Conservation (phyloP, 2,797 vertebrate genomes). For the Crocodylus rhombifer region DNA sequence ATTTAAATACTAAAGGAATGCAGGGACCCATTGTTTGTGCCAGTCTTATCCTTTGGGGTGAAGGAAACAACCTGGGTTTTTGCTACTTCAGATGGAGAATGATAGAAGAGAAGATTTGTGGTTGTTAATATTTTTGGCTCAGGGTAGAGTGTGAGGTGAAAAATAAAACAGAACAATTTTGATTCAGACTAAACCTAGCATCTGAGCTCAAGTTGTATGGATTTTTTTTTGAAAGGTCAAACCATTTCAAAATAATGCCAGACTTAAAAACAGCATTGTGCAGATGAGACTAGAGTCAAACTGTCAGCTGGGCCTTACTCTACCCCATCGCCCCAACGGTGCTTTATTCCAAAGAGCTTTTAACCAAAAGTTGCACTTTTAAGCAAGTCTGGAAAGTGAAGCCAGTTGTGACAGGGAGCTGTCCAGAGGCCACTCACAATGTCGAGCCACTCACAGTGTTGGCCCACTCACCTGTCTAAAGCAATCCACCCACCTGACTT, state of each 20-base stretch:
- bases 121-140: too few species aligned
- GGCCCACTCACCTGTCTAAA: too few species aligned
- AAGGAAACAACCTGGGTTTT: background rate
- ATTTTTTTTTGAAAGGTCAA: background rate
- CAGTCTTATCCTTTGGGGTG: too few species aligned
- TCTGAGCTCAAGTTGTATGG: background rate
- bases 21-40: background rate
- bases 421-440: too few species aligned
- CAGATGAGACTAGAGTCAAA: background rate
- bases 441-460: too few species aligned
- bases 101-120: background rate
- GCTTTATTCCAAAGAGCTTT: background rate
- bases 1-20: background rate
- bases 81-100: background rate
- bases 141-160: too few species aligned
- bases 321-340: background rate
- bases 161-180: too few species aligned
- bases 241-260: background rate
- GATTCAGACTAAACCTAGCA: background rate
- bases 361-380: background rate
- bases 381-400: background rate
- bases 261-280: accelerated
- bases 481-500: too few species aligned
- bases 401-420: background rate
- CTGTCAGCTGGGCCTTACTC: background rate